phyloP scores from a whole-genome alignment of 1,140 invertebrate genomes.

The Drosophila ambigua region DNA sequence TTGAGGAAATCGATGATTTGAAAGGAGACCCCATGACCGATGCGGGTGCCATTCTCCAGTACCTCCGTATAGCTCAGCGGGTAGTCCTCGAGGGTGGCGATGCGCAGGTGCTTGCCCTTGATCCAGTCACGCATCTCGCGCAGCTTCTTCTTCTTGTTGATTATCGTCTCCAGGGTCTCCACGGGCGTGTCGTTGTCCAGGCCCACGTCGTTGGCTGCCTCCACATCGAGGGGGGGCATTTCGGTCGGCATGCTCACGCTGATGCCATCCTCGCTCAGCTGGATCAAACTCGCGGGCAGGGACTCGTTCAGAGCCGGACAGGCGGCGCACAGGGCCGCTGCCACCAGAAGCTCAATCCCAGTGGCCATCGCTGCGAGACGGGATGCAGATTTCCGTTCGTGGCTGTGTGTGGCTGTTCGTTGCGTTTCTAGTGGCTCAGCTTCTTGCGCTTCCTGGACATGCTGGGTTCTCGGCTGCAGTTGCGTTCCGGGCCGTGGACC shows the following conservation, averaged over 20 bases:
- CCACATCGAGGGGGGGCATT: conserved; percentile 38
- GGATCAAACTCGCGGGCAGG: conserved; percentile 47
- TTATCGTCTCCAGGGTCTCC: conserved; percentile 58
- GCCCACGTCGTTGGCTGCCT: conserved; percentile 5
- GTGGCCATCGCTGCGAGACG: conserved; percentile 47
- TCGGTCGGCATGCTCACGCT: conserved; percentile 21
- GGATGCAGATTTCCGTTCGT: conserved; percentile 11
- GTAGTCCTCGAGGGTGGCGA: conserved; percentile 85
- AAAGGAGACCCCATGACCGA: conserved; percentile 89
- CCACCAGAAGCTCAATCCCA: conserved; percentile 73
- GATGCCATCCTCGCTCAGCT: conserved; percentile 27
- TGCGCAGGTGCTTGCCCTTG: conserved; percentile 70
- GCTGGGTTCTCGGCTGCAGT: conserved; percentile 25
- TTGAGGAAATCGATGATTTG: conserved; percentile 88
- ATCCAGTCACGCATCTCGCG: conserved; percentile 63
- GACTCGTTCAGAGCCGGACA: conserved; percentile 56
- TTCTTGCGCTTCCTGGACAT: conserved; percentile 47
- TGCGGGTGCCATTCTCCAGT: conserved; percentile 85
- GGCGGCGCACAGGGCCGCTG: conserved; percentile 61
- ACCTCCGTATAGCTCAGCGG: conserved; percentile 86
- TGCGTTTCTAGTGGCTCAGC: conserved; percentile 2
- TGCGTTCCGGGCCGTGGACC: conserved; percentile 35
- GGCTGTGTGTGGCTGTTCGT: neutral
- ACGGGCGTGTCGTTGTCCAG: conserved; percentile 39
- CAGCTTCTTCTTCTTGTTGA: conserved; percentile 54